Evolutionary conservation across 2,888 invertebrate genomes (phyloP).

Genomic region (Conchocele bisecta): DNA sequence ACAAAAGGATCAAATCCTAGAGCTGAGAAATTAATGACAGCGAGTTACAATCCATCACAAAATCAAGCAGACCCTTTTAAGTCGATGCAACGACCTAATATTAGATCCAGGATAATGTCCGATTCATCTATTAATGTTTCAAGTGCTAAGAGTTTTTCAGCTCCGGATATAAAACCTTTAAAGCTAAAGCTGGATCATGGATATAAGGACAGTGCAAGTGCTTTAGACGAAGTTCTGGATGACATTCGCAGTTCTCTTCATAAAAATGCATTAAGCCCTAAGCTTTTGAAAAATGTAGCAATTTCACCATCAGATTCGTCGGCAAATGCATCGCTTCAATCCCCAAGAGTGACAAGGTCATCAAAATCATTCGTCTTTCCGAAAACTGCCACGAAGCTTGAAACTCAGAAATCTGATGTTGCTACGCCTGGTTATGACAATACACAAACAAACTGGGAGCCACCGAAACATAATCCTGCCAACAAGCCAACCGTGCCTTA

Average conservation of each 20-base stretch:
- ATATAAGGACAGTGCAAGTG: conserved; percentile 66
- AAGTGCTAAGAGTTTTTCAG: conserved; percentile 60
- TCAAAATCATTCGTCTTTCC: conserved; percentile 47
- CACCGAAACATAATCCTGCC: not conserved
- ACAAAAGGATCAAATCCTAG: conserved; percentile 8
- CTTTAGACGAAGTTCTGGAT: conserved; percentile 76
- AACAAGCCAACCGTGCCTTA: conserved; percentile 37
- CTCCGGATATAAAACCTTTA: conserved; percentile 72
- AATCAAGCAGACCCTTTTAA: conserved; percentile 38
- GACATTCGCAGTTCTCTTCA: conserved; percentile 73
- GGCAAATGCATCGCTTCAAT: conserved; percentile 44
- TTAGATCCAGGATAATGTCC: conserved; percentile 23
- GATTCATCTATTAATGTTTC: conserved; percentile 26
- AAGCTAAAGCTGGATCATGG: conserved; percentile 58
- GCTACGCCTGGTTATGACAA: not conserved
- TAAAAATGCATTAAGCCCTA: conserved; percentile 65
- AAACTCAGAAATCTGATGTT: conserved; percentile 1
- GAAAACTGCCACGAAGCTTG: conserved; percentile 15
- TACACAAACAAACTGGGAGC: not conserved
- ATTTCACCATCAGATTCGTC: conserved; percentile 58
- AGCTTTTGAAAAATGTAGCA: conserved; percentile 57
- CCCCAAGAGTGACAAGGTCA: conserved; percentile 52
- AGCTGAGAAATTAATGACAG: conserved; percentile 28
- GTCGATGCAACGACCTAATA: conserved; percentile 21
- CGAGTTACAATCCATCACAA: conserved; percentile 13